Evolutionary conservation across 2,113 vertebrate genomes (phyloP).

Genomic region (Loxodonta africana): DNA sequence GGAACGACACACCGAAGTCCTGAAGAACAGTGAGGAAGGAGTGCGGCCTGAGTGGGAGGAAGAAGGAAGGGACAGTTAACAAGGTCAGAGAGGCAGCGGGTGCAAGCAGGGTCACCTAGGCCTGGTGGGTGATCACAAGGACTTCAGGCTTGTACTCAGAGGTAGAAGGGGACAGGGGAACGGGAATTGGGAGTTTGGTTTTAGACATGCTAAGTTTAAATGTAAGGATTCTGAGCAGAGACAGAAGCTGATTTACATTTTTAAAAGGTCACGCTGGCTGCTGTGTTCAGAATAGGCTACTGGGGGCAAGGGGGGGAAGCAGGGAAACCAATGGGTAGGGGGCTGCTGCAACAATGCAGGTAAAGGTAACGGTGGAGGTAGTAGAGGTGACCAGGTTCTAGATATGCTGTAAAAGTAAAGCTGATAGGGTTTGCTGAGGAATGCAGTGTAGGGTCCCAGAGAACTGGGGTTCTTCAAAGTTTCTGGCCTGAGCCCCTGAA

Average conservation of each 20-base stretch:
- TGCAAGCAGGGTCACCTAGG: neutral
- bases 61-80: too few species aligned
- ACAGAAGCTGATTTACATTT: neutral
- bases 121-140: neutral
- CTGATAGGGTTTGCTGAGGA: neutral
- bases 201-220: neutral
- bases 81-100: neutral
- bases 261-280: neutral
- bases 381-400: neutral
- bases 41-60: neutral
- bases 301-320: neutral
- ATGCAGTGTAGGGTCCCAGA: neutral
- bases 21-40: neutral
- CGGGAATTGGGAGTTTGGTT: neutral
- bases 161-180: neutral
- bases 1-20: rapidly evolving
- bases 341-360: neutral
- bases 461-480: neutral
- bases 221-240: neutral
- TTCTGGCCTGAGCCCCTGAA: neutral
- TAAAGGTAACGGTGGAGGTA: neutral
- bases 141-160: neutral
- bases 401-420: neutral
- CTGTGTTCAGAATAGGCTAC: neutral
- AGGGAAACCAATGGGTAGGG: too few species aligned